Conservation (phyloP, 1,140 invertebrate species). For the Brachionus asplanchnoidis region DNA sequence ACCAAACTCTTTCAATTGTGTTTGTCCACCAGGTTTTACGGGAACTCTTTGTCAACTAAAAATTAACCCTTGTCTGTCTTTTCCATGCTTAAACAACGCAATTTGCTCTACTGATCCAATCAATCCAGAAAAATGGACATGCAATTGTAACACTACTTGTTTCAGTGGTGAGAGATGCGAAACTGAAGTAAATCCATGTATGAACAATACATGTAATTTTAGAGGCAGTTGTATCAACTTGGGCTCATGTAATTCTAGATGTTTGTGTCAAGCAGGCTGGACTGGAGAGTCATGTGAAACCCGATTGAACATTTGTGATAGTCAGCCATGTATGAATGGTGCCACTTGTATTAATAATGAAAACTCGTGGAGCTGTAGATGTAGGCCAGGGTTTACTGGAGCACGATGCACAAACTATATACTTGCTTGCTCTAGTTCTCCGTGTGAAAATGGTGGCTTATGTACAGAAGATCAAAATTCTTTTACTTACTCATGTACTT, state of each 20-base stretch:
- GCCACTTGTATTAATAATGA: slow-evolving; percentile 51
- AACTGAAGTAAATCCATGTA: slow-evolving; percentile 43
- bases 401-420: slow-evolving; percentile 1
- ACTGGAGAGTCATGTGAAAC: slow-evolving; percentile 41
- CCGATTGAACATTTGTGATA: neutral
- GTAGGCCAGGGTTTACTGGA: slow-evolving; percentile 45
- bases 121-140: neutral
- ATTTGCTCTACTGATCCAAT: slow-evolving; percentile 24
- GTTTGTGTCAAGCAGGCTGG: slow-evolving; percentile 42
- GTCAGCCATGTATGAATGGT: neutral
- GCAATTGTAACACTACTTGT: slow-evolving; percentile 53
- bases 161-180: slow-evolving; percentile 47
- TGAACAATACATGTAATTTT: slow-evolving; percentile 37
- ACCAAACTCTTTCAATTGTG: slow-evolving; percentile 44
- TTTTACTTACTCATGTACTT: slow-evolving; percentile 58
- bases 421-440: slow-evolving; percentile 1
- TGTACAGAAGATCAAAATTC: slow-evolving; percentile 73
- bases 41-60: slow-evolving; percentile 9
- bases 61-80: slow-evolving; percentile 40
- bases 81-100: slow-evolving; percentile 45
- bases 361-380: slow-evolving; percentile 45
- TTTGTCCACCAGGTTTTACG: neutral
- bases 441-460: slow-evolving; percentile 54
- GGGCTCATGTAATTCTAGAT: slow-evolving; percentile 14
- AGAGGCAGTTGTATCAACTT: slow-evolving; percentile 38